Base-by-base conservation (phyloP, 1,140 invertebrate genomes). In the Hypsibius dujardini region DNA sequence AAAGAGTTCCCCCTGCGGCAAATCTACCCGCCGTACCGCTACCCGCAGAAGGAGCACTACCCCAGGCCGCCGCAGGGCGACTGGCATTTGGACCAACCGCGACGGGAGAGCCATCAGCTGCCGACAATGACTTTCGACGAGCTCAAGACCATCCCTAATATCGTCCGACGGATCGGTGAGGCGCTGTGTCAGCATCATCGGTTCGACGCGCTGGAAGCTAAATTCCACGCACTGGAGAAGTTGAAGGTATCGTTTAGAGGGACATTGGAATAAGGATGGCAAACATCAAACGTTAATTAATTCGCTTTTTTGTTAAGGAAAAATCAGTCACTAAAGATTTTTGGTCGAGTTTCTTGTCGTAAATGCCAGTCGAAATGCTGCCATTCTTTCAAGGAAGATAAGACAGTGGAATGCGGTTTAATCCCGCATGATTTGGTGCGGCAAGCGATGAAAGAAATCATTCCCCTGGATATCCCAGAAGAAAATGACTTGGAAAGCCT, bases 51-150 rank as follows among this genome's bases (percentile, higher is more conserved):
- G 62, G 62, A 67, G 42, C 12, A 15, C 3, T 67, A 15, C 45
- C 62, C 62, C 7, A 12, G 62, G 45, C 62, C 62, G 3, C 12
- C 3, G 12, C 62, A 67, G 62, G 62, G 62, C 45, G 42, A 12
- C 12, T 67, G 62, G 62, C 62, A 67, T 3, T 12, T 15, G 42
- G 62, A 67, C 45, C 3, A 12, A 15, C 62, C 12, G 12, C 62
- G 62, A 12, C 62, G 62, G 12, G 62, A 12, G 42, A 15, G 12
- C 45, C 62, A 67, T 67, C 42, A 45, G 3, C 62, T 67, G 3
- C 62, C 62, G 12, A 67, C 42, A 3, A 67, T 67, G 62, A 67
- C 62, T 7, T 12, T 45, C 62, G 62, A 67, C 12, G 62, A 67
- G 42, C 12, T 67, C 12, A 67, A 67, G 12, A 45, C 12, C 45